Base-by-base conservation (phyloP, 2,888 invertebrate genomes). In the Magallana nippona region DNA sequence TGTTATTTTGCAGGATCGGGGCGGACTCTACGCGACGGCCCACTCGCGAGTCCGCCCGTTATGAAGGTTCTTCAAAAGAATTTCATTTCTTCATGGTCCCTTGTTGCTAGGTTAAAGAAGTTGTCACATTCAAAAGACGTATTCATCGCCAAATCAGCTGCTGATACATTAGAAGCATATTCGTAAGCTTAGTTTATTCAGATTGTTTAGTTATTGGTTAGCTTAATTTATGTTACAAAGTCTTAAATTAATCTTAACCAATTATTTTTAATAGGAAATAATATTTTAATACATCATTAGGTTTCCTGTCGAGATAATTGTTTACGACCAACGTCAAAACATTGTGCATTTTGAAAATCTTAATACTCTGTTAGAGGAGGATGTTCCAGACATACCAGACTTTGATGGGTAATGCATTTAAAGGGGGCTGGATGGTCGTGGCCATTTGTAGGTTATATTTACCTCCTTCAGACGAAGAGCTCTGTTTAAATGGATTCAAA, bases 21-120 rank as follows among this genome's bases (percentile, higher is more conserved):
- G 88, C 90, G 91, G 88, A 91, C 90, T 87, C 86, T 91, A 81
- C 87, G 91, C 85, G 90, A 91, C 83, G 86, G 88, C 79, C 89
- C 90, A 80, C 89, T 91, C 82, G 88, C 88, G 83, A 90, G 90
- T 90, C 88, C 90, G 89, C 88, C 89, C 85, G 83, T 90, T 58
- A 15, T 88, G 77, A 77, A 87, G 55, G 62, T 90, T 32, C 84
- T 91, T 1, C 55, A 88, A 71, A 79, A 86, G 22, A 79, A 89
- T 83, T 91, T 89, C 83, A 82, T 91, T 27, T 90, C 88, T 79
- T 86, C 86, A n/a, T 92, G 92, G 92, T 84, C 89, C 56, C 85
- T 91, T 55, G 87, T 90, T 19, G 84, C 84, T 55, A 90, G 91
- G 78, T 86, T 92, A 82, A 84, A 91, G 83, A 55, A 60, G 55